Base-by-base conservation (phyloP, 2,113 vertebrate species). In the Strix aluco region DNA sequence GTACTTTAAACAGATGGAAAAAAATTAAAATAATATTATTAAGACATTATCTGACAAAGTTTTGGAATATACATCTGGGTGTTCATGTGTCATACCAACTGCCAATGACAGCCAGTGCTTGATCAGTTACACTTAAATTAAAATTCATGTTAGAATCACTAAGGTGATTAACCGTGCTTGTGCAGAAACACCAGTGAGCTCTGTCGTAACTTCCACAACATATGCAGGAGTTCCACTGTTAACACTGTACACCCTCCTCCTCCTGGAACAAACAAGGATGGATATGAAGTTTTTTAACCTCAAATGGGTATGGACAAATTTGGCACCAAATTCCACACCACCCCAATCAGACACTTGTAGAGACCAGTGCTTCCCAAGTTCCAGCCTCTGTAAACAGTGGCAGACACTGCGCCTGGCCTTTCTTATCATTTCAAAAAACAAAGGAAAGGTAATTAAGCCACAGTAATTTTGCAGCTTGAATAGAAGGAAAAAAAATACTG, bases 1-100 rank as follows among this genome's bases (percentile, higher is more conserved):
- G 88, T 93, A 71, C 80, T 96, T 94, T 36, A 96, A 96, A 81
- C 95, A 95, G 95, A 97, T 93, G 96, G 10, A 75, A 88, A 72
- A 81, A 93, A 95, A 52, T 5, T 65, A 71, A 91, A 88, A 67
- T 74, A 86, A 74, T 19, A 26, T 89, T 88, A 92, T 86, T 93
- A 90, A 94, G 88, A 90, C 0, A 1, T 73, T 77, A 92, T 86
- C 85, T 88, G 81, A 92, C 59, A 81, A 90, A 85, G 88, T 72
- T 93, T 73, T 58, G 47, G 82, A 93, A 94, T 67, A 89, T 92
- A 96, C 85, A 92, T 94, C 94, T 94, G 94, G 93, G 88, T 70
- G 47, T 58, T 96, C 74, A n/a, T 90, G 71, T 90, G 84, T 81
- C 79, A 83, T 29, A 86, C 78, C 87, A 96, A 70, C 85, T 94